A percentile compares a stretch with the other conserved stretches of the same genome.
These are phyloP conservation scores for Leuctra nigra DNA, from an alignment of 2,888 invertebrate species.

Conservation along the genomic window DNA sequence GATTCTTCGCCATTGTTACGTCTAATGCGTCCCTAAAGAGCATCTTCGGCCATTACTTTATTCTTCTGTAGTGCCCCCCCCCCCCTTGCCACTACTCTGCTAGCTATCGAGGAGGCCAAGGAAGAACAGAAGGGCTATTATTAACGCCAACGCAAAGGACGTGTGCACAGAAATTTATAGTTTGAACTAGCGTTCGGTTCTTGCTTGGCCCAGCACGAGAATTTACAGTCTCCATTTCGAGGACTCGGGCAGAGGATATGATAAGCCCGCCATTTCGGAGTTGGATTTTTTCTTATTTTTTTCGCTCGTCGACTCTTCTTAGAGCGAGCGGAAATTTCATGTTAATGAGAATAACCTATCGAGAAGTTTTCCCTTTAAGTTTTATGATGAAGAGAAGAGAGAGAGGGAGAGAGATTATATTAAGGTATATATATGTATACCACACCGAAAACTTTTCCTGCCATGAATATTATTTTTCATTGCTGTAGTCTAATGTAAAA, in stretches of 20 bases:
- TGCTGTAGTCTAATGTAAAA: not conserved
- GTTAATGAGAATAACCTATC: conserved; percentile 26
- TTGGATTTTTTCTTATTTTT: not conserved
- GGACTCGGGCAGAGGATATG: not conserved
- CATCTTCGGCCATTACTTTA: too few relatives aligned
- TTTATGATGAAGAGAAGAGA: conserved; percentile 11
- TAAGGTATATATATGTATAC: too few relatives aligned
- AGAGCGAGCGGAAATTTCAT: conserved; percentile 19
- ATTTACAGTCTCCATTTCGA: conserved; percentile 21
- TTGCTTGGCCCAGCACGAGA: conserved; percentile 14
- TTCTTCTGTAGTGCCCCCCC: too few relatives aligned
- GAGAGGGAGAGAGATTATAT: too few relatives aligned
- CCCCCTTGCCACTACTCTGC: too few relatives aligned
- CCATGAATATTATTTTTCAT: not conserved
- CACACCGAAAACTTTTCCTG: not conserved
- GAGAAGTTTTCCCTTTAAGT: conserved; percentile 19
- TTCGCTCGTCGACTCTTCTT: not conserved
- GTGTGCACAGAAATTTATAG: not conserved
- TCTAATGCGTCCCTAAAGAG: too few relatives aligned
- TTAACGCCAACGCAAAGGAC: not conserved
- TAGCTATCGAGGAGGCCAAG: too few relatives aligned
- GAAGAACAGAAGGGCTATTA: not conserved
- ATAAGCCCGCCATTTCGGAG: not conserved
- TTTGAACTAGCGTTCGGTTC: not conserved
- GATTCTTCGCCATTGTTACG: too few relatives aligned